These are phyloP conservation scores for Cydia pomonella DNA, from an alignment of 1,140 invertebrate species.

Conservation along the genomic window DNA sequence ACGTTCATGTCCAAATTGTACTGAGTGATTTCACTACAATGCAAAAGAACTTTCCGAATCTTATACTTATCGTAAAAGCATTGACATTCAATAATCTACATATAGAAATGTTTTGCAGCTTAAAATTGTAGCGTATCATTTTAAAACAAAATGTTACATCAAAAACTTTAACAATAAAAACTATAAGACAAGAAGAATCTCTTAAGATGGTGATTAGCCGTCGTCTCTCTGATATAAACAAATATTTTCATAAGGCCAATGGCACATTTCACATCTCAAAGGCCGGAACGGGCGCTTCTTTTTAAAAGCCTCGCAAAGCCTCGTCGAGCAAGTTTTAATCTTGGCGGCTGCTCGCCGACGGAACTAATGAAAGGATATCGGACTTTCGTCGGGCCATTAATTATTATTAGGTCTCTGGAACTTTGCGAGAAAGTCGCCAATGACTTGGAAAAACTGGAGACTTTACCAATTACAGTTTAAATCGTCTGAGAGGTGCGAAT, in stretches of 20 bases:
- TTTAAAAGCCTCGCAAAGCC: conserved; percentile 56
- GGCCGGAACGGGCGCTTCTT: conserved; percentile 52
- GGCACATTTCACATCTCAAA: conserved; percentile 60
- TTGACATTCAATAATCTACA: no score
- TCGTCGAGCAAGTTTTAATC: conserved; percentile 74
- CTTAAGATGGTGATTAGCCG: background rate
- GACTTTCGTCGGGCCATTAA: conserved; percentile 73
- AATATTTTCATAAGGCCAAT: conserved; percentile 51
- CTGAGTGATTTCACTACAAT: no score
- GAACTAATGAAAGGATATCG: conserved; percentile 78
- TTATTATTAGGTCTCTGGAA: conserved; percentile 74
- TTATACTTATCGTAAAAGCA: no score
- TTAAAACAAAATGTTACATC: background rate
- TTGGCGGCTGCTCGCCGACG: conserved; percentile 55
- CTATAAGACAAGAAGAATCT: background rate
- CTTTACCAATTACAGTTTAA: conserved; percentile 63
- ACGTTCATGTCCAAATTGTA: no score
- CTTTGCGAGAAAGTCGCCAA: conserved; percentile 58
- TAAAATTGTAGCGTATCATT: background rate
- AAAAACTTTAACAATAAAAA: background rate
- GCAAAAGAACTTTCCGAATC: no score
- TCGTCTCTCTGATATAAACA: conserved; percentile 34
- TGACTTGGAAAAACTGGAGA: conserved; percentile 68
- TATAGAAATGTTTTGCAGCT: background rate
- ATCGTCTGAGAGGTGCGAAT: conserved; percentile 43